These are phyloP conservation scores for Sander vitreus DNA, from an alignment of 2,113 vertebrate genomes.

Conservation along the genomic window DNA sequence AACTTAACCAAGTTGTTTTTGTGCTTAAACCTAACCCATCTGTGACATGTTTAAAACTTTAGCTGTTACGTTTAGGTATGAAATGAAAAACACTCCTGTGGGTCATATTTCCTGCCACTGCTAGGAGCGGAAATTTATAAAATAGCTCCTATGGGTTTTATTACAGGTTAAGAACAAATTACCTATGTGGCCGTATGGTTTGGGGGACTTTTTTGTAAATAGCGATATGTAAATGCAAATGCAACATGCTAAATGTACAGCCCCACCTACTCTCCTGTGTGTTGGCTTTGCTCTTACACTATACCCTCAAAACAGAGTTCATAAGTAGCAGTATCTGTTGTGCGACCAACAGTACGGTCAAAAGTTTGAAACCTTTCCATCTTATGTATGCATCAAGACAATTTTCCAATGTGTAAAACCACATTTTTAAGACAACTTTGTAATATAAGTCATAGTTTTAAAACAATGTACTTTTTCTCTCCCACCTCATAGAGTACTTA, in stretches of 20 bases:
- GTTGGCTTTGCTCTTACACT: constrained; percentile 14
- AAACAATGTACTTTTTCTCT: background rate
- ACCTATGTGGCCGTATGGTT: too few relatives aligned
- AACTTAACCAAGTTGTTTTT: too few relatives aligned
- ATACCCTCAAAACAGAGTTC: background rate
- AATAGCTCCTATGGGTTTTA: too few relatives aligned
- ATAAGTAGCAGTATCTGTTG: background rate
- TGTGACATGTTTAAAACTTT: too few relatives aligned
- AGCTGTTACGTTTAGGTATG: too few relatives aligned
- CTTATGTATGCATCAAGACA: constrained; percentile 6
- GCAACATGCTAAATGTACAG: constrained; percentile 8
- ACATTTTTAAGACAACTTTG: background rate
- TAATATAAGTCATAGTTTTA: background rate
- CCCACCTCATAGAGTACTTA: background rate
- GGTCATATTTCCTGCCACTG: too few relatives aligned
- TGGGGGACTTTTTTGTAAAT: background rate
- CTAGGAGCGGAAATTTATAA: too few relatives aligned
- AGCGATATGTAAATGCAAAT: background rate
- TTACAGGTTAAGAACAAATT: too few relatives aligned
- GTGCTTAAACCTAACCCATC: too few relatives aligned
- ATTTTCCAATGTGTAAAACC: background rate
- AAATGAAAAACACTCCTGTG: too few relatives aligned
- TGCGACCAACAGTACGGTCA: constrained; percentile 2
- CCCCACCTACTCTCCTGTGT: constrained; percentile 15
- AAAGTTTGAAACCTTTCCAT: background rate